Percentiles rank a stretch among this genome's conserved stretches.
These are phyloP conservation scores for Limonius californicus DNA, from an alignment of 1,140 invertebrate species.

Conservation along the genomic window DNA sequence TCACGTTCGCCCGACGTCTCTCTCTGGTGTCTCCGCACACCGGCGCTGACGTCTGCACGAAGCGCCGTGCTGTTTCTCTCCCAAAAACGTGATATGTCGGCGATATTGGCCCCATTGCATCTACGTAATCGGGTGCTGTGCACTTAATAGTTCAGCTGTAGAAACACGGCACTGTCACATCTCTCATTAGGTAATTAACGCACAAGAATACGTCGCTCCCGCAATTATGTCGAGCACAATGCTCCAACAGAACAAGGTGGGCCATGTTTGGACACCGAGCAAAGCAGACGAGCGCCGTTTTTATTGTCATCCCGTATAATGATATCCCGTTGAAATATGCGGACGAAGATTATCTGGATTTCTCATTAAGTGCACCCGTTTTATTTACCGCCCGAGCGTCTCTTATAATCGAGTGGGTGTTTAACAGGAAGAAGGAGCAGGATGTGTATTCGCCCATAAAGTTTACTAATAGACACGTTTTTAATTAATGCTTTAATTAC, in stretches of 20 bases:
- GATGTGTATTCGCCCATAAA: conserved; percentile 8
- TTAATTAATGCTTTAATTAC: conserved; percentile 16
- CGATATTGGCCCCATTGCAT: not conserved
- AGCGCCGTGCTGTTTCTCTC: not conserved
- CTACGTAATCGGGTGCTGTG: conserved; percentile 5
- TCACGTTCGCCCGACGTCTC: conserved; percentile 5
- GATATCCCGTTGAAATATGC: conserved; percentile 10
- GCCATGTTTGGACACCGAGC: not conserved
- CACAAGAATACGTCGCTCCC: conserved; percentile 5
- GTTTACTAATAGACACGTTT: conserved; percentile 16
- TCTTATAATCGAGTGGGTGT: conserved; percentile 2
- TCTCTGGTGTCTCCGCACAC: conserved; percentile 9
- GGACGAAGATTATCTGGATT: conserved; percentile 5
- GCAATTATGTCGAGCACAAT: conserved; percentile 2
- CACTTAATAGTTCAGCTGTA: not conserved
- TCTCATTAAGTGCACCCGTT: conserved; percentile 5
- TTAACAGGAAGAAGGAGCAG: conserved; percentile 5
- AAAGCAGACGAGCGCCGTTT: not conserved
- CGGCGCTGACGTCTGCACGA: not conserved
- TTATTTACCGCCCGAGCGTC: not conserved
- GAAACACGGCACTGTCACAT: conserved; percentile 7
- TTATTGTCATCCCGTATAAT: conserved; percentile 3
- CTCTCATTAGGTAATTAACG: conserved; percentile 13
- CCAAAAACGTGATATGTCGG: conserved; percentile 3
- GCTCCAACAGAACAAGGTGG: not conserved